Evolutionary conservation across 2,797 vertebrate genomes (phyloP), one percentile per base, ranked within the genome.

Genomic region (Varecia variegata): DNA sequence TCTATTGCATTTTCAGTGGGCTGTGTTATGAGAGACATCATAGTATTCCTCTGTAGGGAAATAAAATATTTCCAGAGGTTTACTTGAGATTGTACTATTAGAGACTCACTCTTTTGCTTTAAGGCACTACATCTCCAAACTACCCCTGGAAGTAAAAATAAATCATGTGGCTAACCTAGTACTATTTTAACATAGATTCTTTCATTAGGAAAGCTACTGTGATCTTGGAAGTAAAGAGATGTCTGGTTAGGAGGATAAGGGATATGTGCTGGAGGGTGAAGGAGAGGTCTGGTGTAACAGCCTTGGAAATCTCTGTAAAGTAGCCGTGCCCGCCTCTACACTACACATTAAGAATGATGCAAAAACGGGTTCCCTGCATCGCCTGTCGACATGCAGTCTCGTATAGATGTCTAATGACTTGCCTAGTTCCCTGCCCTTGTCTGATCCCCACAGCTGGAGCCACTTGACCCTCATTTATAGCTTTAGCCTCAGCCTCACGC

Each of bases 301-400:
- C n/a, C n/a, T 84, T 96, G 70, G 60, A 70, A 58, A 79, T 81
- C 35, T 96, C 52, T 96, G 76, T 81, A 56, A 90, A 80, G 50
- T 50, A 86, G 68, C 45, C 30, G 92, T 58, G 15, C 25, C 35
- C 12, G 52, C 21, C 9, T 91, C 32, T 95, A 83, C 3, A n/a
- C 18, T 85, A 71, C 52, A 4, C 11, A 30, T 45, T 77, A 38
- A 83, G 21, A 88, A 54, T 86, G 65, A 68, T 79, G 15, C 71
- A 87, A 85, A 91, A 73, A 73, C 43, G 11, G 38, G 11, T n/a
- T 86, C 43, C 40, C 47, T 58, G 11, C 18, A 8, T 73, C 77
- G 21, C n/a, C 77, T 88, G 25, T 74, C 7, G 3, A 56, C 2
- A 20, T 38, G 62, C 6, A 88, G 50, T 20, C 25, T 80, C 52